A percentile compares a stretch with the other conserved stretches of the same genome.
Conservation (phyloP, 2,888 invertebrate genomes). For the Macaria liturata region DNA sequence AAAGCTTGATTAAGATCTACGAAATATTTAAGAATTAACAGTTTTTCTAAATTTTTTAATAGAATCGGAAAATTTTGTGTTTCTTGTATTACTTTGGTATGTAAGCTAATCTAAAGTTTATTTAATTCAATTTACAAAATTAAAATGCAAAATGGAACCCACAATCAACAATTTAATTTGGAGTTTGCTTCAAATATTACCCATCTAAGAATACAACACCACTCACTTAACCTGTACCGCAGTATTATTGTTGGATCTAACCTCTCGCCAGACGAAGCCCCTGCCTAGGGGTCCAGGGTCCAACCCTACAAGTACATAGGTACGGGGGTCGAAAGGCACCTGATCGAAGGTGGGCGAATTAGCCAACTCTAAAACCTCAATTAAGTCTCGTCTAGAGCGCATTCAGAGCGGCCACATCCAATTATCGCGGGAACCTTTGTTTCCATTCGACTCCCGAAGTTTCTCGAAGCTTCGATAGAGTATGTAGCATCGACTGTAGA, state of each 20-base stretch:
- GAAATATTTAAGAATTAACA: no score
- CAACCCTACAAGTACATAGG: conserved; percentile 24
- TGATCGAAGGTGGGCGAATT: conserved; percentile 81
- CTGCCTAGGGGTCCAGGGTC: conserved; percentile 44
- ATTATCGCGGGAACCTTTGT: conserved; percentile 80
- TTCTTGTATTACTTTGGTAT: no score
- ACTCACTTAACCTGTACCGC: conserved; percentile 65
- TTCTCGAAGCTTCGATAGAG: conserved; percentile 47
- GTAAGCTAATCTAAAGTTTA: no score
- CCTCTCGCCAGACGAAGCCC: conserved; percentile 67
- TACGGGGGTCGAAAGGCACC: conserved; percentile 52
- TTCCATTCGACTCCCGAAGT: conserved; percentile 59
- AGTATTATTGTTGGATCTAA: conserved; percentile 66
- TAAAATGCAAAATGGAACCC: no score
- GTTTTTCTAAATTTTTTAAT: no score
- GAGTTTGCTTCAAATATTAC: conserved; percentile 8
- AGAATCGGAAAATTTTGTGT: no score
- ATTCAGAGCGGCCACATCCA: conserved; percentile 80
- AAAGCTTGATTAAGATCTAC: no score
- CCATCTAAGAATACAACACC: conserved; percentile 49
- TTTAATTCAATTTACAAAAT: no score
- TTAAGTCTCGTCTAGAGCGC: conserved; percentile 82
- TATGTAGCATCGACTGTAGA: conserved; percentile 48
- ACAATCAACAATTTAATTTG: no score
- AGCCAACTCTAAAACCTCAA: conserved; percentile 83